These are phyloP conservation scores for Percopsis omiscomaycus DNA, from an alignment of 2,797 vertebrate genomes.

Conservation along the genomic window DNA sequence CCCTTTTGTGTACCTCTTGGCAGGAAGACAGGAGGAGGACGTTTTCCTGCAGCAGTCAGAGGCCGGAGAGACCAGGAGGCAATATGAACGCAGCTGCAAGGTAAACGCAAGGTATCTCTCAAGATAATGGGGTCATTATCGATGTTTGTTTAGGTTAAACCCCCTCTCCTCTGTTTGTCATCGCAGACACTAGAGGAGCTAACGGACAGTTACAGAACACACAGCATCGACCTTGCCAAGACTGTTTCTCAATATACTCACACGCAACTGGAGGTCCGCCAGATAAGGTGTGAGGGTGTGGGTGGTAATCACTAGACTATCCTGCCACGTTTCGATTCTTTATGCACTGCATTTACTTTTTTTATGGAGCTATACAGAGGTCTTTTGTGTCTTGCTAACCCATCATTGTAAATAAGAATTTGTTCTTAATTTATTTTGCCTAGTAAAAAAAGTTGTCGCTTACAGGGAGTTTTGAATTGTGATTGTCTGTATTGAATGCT, in stretches of 20 bases:
- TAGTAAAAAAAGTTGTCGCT: too few species aligned
- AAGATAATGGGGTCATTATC: conserved; percentile 13
- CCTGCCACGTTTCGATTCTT: too few species aligned
- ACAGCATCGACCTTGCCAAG: conserved; percentile 69
- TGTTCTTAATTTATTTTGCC: too few species aligned
- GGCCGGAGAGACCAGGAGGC: conserved; percentile 74
- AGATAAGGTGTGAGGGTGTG: conserved; percentile 61
- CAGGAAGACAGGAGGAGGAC: conserved; percentile 79
- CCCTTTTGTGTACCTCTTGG: conserved; percentile 3
- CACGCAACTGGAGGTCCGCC: conserved; percentile 66
- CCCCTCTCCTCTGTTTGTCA: conserved; percentile 29
- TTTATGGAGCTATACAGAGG: too few species aligned
- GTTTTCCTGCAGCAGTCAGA: conserved; percentile 75
- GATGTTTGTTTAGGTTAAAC: conserved; percentile 25
- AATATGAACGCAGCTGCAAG: conserved; percentile 74
- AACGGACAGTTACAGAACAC: conserved; percentile 71
- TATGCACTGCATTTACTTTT: too few species aligned
- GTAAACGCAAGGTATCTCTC: conserved; percentile 45
- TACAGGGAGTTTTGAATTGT: too few species aligned
- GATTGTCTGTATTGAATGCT: not conserved
- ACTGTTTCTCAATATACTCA: conserved; percentile 65
- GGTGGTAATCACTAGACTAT: too few species aligned
- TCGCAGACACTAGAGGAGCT: conserved; percentile 77
- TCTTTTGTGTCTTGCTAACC: too few species aligned
- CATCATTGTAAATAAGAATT: too few species aligned